Percentiles rank a stretch among this genome's conserved stretches.
These are phyloP conservation scores for Sphaerolaimus hirsutus DNA, from an alignment of 2,888 invertebrate genomes.

Conservation along the genomic window DNA sequence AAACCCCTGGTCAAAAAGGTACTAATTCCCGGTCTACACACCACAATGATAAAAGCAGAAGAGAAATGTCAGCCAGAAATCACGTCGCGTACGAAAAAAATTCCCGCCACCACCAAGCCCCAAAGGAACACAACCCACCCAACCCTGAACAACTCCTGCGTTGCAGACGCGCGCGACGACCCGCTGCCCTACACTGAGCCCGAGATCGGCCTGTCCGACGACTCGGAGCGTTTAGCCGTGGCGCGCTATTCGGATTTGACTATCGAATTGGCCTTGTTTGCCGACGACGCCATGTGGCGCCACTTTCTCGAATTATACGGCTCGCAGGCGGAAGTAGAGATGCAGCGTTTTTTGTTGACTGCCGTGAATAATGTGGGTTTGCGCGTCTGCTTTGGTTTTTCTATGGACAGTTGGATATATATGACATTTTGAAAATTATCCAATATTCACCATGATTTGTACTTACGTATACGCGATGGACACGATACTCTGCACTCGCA, in stretches of 20 bases:
- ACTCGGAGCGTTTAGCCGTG: not conserved
- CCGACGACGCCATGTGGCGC: constrained; percentile 18
- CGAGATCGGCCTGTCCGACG: not conserved
- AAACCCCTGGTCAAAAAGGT: too few relatives aligned
- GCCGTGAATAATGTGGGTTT: constrained; percentile 17
- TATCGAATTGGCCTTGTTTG: constrained; percentile 18
- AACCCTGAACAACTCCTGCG: not conserved
- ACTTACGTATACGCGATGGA: too few relatives aligned
- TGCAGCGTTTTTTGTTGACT: constrained; percentile 18
- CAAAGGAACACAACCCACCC: not conserved
- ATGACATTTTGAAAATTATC: too few relatives aligned
- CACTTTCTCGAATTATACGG: constrained; percentile 14
- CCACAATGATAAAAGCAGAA: not conserved
- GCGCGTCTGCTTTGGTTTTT: too few relatives aligned
- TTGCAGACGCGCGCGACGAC: constrained; percentile 3
- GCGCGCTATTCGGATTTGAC: constrained; percentile 9
- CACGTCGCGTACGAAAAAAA: not conserved
- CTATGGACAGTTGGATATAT: too few relatives aligned
- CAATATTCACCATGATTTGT: too few relatives aligned
- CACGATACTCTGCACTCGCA: too few relatives aligned
- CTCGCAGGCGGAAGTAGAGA: constrained; percentile 12
- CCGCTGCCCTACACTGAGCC: constrained; percentile 5
- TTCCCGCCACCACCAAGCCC: not conserved
- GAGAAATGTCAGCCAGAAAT: not conserved
- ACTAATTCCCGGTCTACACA: too few relatives aligned